Evolutionary conservation across 2,113 vertebrate genomes (phyloP).

Genomic region (Brachionichthys hirsutus): DNA sequence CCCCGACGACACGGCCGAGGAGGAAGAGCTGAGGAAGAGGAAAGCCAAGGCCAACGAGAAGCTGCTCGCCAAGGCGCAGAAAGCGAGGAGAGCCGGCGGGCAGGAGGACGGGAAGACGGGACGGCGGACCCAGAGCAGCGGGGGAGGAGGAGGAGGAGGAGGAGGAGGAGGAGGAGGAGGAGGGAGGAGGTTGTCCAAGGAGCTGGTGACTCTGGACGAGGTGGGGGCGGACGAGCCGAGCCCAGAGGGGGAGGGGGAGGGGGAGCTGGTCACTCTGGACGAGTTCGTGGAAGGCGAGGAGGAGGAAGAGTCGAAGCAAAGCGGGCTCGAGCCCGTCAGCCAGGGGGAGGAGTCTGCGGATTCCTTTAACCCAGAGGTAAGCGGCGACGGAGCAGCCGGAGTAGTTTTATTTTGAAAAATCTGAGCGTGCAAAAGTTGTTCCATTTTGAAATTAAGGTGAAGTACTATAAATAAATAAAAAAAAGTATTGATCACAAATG

Average conservation of each 20-base stretch:
- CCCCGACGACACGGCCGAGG: constrained; percentile 82
- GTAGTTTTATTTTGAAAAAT: too few relatives aligned
- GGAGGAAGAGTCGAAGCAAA: constrained; percentile 17
- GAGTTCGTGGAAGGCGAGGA: constrained; percentile 47
- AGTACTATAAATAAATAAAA: too few relatives aligned
- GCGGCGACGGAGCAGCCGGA: too few relatives aligned
- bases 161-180: constrained; percentile 6
- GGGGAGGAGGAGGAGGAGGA: neutral
- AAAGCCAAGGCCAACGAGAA: constrained; percentile 15
- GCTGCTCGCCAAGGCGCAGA: neutral
- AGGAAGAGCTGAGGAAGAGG: constrained; percentile 54
- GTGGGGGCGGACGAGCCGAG: constrained; percentile 52
- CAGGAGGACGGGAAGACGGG: neutral
- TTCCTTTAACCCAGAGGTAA: constrained; percentile 63
- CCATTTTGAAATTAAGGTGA: too few relatives aligned
- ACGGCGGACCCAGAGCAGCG: neutral
- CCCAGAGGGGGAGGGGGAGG: constrained; percentile 30
- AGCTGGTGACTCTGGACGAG: constrained; percentile 70
- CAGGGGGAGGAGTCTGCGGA: constrained; percentile 45
- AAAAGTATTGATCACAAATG: neutral
- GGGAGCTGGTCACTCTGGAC: constrained; percentile 57
- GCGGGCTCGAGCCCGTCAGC: neutral
- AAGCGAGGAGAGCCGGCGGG: constrained; percentile 18
- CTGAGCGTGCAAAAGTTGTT: too few relatives aligned
- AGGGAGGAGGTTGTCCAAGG: constrained; percentile 2